phyloP scores from a whole-genome alignment of 2,797 vertebrate genomes.

The Acipenser oxyrinchus region DNA sequence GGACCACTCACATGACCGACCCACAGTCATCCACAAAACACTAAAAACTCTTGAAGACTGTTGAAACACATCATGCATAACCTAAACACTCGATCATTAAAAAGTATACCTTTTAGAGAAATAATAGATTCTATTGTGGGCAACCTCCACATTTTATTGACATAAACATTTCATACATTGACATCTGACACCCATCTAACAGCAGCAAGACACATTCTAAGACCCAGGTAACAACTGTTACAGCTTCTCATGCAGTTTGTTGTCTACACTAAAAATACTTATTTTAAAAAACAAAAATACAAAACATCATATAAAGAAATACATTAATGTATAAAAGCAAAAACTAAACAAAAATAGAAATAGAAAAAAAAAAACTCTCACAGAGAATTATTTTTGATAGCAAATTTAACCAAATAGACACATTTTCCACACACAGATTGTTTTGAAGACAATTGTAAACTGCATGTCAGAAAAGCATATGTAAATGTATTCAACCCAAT shows the following conservation, averaged over 20 bases:
- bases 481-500: too few species aligned
- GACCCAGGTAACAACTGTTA: constrained; percentile 60
- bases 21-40: too few species aligned
- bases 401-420: constrained; percentile 4
- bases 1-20: too few species aligned
- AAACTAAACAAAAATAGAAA: constrained; percentile 32
- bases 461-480: too few species aligned
- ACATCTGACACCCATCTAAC: constrained; percentile 52
- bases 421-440: not conserved
- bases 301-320: constrained; percentile 51
- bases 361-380: constrained; percentile 21
- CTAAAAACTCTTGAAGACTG: too few species aligned
- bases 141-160: constrained; percentile 54
- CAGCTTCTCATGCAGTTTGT: constrained; percentile 69
- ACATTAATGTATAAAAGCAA: constrained; percentile 51
- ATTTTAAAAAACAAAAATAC: constrained; percentile 47
- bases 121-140: not conserved
- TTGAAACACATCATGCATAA: too few species aligned
- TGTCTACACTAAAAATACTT: constrained; percentile 54
- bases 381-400: constrained; percentile 18
- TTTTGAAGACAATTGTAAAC: too few species aligned
- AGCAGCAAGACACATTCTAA: constrained; percentile 72
- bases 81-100: too few species aligned
- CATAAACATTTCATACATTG: constrained; percentile 44
- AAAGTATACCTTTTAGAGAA: too few species aligned